Percentiles rank a stretch among this genome's conserved stretches.
phyloP scores from a whole-genome alignment of 2,888 invertebrate species.

The Pheosia tremula region DNA sequence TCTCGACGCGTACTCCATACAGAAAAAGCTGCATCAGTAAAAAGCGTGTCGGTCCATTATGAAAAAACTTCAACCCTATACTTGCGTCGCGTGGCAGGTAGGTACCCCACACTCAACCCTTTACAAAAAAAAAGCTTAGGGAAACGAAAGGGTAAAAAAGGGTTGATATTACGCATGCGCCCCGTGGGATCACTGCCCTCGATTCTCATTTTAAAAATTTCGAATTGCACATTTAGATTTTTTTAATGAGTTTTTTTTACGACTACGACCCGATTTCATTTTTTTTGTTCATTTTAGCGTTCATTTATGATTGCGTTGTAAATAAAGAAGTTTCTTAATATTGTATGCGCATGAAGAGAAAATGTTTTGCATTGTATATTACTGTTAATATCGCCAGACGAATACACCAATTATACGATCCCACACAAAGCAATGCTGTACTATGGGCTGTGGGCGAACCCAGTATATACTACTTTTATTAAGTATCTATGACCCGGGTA shows the following conservation, averaged over 20 bases:
- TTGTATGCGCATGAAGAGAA: too few species aligned
- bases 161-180: conserved; percentile 83
- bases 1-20: conserved; percentile 56
- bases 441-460: too few species aligned
- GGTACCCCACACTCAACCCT: conserved; percentile 82
- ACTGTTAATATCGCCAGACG: too few species aligned
- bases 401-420: too few species aligned
- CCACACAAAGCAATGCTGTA: too few species aligned
- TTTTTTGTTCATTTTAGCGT: too few species aligned
- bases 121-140: conserved; percentile 80
- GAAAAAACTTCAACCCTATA: conserved; percentile 74
- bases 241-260: conserved; percentile 37
- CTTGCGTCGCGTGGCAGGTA: conserved; percentile 78
- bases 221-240: conserved; percentile 47
- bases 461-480: too few species aligned
- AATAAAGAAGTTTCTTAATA: too few species aligned
- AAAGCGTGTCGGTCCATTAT: conserved; percentile 65
- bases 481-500: too few species aligned
- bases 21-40: conserved; percentile 70
- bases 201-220: conserved; percentile 73
- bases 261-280: too few species aligned
- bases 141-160: conserved; percentile 82
- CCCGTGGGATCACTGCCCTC: conserved; percentile 76
- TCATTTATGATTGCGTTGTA: too few species aligned
- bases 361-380: too few species aligned